Base-by-base conservation (phyloP, 1,140 invertebrate species). In the Batillaria attramentaria region DNA sequence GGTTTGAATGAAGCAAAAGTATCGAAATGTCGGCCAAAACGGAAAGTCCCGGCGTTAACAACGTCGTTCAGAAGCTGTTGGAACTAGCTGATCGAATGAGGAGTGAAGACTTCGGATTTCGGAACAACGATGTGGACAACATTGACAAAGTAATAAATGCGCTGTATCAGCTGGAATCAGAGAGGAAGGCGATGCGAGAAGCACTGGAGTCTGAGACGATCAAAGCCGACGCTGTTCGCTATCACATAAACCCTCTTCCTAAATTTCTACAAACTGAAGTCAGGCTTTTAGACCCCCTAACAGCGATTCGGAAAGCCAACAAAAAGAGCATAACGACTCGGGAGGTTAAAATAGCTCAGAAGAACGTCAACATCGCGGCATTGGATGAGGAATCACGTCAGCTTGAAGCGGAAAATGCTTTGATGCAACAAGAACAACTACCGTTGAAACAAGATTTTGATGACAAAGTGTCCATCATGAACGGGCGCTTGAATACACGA, bases 201-300 rank as follows among this genome's bases (percentile, higher is more conserved):
- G 80, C 84, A 78, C 73, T 89, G 35, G 90, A 91, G 80, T 87
- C 85, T 31, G 88, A 91, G 78, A 90, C 89, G 16, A 91, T 91
- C 57, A 83, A 89, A 72, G 84, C 87, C 62, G 90, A 89, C 81
- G 82, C 89, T 69, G 54, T 89, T 37, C 79, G 90, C 62, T 88
- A 90, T 69, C 84, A 85, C 72, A 79, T 91, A 57, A 84, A 86
- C 66, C 84, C 87, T 50, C 81, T 89, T 41, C 90, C 90, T 37
- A 79, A 75, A n/a, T 75, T 85, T 62, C 87, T 90, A n/a, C 83
- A 82, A 68, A 79, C 86, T 70, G 88, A 91, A 86, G 87, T 89
- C 10, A 50, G 10, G 10, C 24, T 13, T 50, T 24, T 78, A 90
- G 90, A 76, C 81, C 88, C 90, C 28, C 86, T 90, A 33, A 84